Evolutionary conservation across 2,888 invertebrate species (phyloP).

Genomic region (Pachydiplax longipennis): DNA sequence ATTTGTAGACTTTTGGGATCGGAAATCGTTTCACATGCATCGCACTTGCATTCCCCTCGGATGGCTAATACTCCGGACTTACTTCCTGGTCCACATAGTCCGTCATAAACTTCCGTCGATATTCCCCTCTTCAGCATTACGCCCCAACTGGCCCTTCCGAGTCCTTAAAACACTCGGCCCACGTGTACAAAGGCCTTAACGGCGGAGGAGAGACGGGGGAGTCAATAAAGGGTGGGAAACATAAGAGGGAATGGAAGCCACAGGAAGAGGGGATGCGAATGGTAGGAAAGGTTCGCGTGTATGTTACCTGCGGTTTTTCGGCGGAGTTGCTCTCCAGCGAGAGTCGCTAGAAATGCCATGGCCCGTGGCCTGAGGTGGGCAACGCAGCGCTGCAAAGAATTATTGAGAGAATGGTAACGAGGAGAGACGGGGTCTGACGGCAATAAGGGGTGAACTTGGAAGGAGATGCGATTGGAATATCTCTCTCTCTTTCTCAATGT

Average conservation of each 20-base stretch:
- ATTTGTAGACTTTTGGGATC: not conserved
- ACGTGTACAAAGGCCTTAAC: not conserved
- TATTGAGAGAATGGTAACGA: not conserved
- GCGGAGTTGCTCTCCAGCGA: not conserved
- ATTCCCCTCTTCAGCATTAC: not conserved
- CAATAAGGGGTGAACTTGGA: too few relatives aligned
- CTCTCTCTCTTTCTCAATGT: too few relatives aligned
- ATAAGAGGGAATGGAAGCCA: not conserved
- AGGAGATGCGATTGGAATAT: too few relatives aligned
- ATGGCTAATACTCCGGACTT: not conserved
- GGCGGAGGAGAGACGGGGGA: not conserved
- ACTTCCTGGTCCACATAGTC: not conserved
- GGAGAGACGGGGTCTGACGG: not conserved
- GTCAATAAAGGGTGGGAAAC: not conserved
- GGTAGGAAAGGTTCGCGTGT: not conserved
- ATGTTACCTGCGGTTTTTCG: not conserved
- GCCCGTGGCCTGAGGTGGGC: not conserved
- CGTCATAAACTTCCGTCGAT: conserved; percentile 4
- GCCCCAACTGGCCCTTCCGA: not conserved
- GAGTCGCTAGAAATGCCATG: not conserved
- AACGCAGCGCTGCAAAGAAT: not conserved
- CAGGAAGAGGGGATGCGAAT: not conserved
- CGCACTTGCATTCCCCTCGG: not conserved
- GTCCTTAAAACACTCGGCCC: conserved; percentile 5
- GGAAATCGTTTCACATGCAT: not conserved